A percentile compares a stretch with the other conserved stretches of the same genome.
These are phyloP conservation scores for Opisthograptis luteolata DNA, from an alignment of 2,888 invertebrate genomes.

Conservation along the genomic window DNA sequence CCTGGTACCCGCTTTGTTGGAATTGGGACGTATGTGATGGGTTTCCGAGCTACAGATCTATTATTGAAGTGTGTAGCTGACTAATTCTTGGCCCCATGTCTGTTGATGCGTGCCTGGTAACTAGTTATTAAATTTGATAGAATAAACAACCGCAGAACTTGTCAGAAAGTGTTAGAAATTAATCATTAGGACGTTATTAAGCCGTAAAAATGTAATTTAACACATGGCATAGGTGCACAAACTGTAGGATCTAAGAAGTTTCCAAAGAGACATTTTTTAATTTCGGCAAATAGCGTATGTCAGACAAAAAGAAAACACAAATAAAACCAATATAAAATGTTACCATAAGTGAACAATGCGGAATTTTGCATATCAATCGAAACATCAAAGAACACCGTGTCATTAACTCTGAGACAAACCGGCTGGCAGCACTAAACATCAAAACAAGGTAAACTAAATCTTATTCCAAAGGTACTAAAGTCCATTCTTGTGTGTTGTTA, in stretches of 20 bases:
- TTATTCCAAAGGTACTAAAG: slow-evolving; percentile 26
- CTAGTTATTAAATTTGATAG: neutral
- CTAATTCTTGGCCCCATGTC: slow-evolving; percentile 5
- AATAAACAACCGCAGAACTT: no score
- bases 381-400: slow-evolving; percentile 71
- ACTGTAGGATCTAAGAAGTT: no score
- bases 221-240: no score
- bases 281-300: neutral
- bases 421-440: slow-evolving; percentile 22
- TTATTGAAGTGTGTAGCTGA: slow-evolving; percentile 4
- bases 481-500: slow-evolving; percentile 22
- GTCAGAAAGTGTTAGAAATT: no score
- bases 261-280: no score
- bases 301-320: slow-evolving; percentile 11
- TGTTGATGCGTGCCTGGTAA: neutral
- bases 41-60: slow-evolving; percentile 1
- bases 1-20: slow-evolving; percentile 49
- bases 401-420: slow-evolving; percentile 60
- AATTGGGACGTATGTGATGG: slow-evolving; percentile 56
- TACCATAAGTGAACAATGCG: slow-evolving; percentile 59
- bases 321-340: slow-evolving; percentile 19
- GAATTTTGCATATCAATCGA: slow-evolving; percentile 76
- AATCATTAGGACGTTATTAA: no score
- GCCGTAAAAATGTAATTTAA: no score
- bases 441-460: slow-evolving; percentile 1